Conservation (phyloP, 64 coral and sea anemone genomes). For the Actinia tenebrosa region DNA sequence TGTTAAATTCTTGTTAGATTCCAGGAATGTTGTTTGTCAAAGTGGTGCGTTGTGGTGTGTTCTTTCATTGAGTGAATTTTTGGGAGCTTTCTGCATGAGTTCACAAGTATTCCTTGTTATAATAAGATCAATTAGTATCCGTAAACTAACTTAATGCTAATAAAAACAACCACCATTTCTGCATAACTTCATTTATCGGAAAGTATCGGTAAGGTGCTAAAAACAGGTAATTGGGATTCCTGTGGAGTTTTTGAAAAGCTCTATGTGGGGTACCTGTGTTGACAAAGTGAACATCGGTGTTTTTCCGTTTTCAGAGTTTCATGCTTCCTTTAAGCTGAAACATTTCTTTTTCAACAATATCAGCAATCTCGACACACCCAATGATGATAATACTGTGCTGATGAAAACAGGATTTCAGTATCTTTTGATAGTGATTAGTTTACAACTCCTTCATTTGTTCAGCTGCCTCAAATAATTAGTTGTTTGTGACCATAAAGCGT, state of each 20-base stretch:
- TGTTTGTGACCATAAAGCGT: not conserved
- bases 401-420: not conserved
- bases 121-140: constrained; percentile 3
- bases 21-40: constrained; percentile 12
- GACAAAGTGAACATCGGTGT: not conserved
- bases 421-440: not conserved
- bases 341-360: not conserved
- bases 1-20: not conserved
- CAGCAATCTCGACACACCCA: not conserved
- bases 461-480: not conserved
- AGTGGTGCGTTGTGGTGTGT: constrained; percentile 8
- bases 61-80: not conserved
- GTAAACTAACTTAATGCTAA: not conserved
- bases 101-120: not conserved
- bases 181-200: not conserved
- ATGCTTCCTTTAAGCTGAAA: not conserved
- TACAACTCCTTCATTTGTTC: not conserved
- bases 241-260: not conserved
- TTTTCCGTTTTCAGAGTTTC: not conserved
- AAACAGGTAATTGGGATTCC: not conserved
- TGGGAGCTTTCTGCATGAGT: constrained; percentile 5
- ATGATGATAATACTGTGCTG: not conserved
- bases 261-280: not conserved
- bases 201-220: not conserved
- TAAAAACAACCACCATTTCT: not conserved